phyloP scores from a whole-genome alignment of 1,140 invertebrate species.

The Eriosoma lanigerum region DNA sequence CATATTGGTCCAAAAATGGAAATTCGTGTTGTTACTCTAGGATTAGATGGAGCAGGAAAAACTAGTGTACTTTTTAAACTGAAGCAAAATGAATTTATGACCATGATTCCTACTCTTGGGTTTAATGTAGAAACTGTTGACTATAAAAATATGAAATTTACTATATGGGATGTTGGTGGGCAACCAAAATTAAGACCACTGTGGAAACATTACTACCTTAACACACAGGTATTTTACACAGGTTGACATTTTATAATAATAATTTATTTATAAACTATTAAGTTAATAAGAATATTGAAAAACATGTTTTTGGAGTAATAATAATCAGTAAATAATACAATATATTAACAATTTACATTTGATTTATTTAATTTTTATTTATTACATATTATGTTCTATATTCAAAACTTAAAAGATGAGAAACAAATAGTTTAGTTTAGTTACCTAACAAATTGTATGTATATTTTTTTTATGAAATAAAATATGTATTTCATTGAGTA shows the following conservation, averaged over 20 bases:
- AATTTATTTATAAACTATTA: slow-evolving; percentile 9
- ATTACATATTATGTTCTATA: too few species aligned
- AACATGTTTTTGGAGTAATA: too few species aligned
- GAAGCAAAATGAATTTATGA: slow-evolving; percentile 64
- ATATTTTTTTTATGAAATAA: too few species aligned
- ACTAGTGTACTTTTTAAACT: slow-evolving; percentile 68
- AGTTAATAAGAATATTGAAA: neutral
- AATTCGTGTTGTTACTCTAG: slow-evolving; percentile 66
- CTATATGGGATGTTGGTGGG: slow-evolving; percentile 67
- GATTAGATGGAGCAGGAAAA: slow-evolving; percentile 65
- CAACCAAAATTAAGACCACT: slow-evolving; percentile 64
- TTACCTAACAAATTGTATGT: too few species aligned
- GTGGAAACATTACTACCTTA: slow-evolving; percentile 66
- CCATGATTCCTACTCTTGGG: slow-evolving; percentile 63
- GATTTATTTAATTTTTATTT: too few species aligned
- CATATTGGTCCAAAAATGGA: slow-evolving; percentile 69
- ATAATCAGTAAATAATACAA: too few species aligned
- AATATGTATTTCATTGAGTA: too few species aligned
- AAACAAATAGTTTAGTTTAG: too few species aligned
- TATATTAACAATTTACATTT: too few species aligned
- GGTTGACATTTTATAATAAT: neutral
- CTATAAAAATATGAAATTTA: slow-evolving; percentile 65
- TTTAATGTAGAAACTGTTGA: slow-evolving; percentile 68
- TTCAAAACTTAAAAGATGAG: too few species aligned
- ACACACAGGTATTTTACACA: slow-evolving; percentile 62